Evolutionary conservation across 1,140 invertebrate genomes (phyloP).

Genomic region (Eupristina koningsbergeri): DNA sequence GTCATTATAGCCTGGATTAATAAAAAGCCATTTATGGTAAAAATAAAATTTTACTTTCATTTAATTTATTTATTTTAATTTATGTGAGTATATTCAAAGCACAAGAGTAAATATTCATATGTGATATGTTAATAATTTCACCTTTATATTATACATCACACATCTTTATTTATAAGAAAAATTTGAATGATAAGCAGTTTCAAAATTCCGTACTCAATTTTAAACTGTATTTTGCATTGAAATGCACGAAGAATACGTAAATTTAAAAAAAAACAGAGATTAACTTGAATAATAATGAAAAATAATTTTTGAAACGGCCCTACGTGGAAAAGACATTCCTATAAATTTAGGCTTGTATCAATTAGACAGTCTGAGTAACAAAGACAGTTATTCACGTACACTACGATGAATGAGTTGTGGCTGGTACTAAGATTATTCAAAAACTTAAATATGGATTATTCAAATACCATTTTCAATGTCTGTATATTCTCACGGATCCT

Average conservation of each 20-base stretch:
- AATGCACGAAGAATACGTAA: not conserved
- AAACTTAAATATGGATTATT: slow-evolving; percentile 27
- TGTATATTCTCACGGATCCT: not conserved
- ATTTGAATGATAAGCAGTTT: not conserved
- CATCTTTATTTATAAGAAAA: not conserved
- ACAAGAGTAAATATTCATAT: too few relatives aligned
- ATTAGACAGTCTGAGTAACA: not conserved
- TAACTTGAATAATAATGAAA: not conserved
- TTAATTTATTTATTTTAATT: too few relatives aligned
- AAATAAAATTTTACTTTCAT: too few relatives aligned
- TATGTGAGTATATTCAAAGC: too few relatives aligned
- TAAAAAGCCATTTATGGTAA: too few relatives aligned
- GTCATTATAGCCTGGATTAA: too few relatives aligned
- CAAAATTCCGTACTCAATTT: not conserved
- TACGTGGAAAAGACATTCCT: not conserved
- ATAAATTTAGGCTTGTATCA: not conserved
- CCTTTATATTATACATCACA: not conserved
- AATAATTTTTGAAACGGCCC: not conserved
- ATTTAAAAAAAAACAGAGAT: not conserved
- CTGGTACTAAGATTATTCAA: not conserved
- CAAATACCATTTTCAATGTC: not conserved
- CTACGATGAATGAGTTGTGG: not conserved
- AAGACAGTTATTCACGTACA: not conserved
- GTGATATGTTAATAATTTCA: not conserved
- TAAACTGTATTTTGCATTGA: not conserved